A percentile compares a stretch with the other conserved stretches of the same genome.
Conservation (phyloP, 2,113 vertebrate genomes). For the Sinocyclocheilus grahami region DNA sequence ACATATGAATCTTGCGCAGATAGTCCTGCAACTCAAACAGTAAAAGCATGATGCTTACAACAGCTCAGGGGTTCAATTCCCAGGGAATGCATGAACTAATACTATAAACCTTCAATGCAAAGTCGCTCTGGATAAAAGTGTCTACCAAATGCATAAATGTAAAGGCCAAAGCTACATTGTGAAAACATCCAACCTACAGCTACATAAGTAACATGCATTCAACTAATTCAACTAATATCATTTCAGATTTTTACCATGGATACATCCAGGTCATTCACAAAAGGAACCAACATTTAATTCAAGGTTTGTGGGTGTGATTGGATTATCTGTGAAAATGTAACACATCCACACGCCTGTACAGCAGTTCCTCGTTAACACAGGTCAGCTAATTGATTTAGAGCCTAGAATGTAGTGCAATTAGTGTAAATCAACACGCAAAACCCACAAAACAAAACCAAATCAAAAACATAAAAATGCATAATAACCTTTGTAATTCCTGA, state of each 20-base stretch:
- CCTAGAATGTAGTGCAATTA: not conserved
- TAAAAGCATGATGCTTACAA: not conserved
- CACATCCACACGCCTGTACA: not conserved
- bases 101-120: not conserved
- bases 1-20: not conserved
- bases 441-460: not conserved
- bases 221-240: not conserved
- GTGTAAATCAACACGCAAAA: not conserved
- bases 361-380: not conserved
- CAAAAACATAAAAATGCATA: not conserved
- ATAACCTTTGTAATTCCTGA: not conserved
- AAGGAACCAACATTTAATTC: not conserved
- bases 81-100: not conserved
- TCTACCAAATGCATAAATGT: not conserved
- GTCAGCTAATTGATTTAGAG: not conserved
- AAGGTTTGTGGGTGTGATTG: constrained; percentile 10
- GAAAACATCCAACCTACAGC: not conserved
- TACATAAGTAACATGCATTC: not conserved
- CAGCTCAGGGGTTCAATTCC: not conserved
- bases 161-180: not conserved
- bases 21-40: not conserved
- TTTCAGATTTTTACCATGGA: not conserved
- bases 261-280: not conserved
- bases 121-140: not conserved
- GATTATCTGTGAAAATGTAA: not conserved